Base-by-base conservation (phyloP, 2,888 invertebrate genomes). In the Agrotis ipsilon region DNA sequence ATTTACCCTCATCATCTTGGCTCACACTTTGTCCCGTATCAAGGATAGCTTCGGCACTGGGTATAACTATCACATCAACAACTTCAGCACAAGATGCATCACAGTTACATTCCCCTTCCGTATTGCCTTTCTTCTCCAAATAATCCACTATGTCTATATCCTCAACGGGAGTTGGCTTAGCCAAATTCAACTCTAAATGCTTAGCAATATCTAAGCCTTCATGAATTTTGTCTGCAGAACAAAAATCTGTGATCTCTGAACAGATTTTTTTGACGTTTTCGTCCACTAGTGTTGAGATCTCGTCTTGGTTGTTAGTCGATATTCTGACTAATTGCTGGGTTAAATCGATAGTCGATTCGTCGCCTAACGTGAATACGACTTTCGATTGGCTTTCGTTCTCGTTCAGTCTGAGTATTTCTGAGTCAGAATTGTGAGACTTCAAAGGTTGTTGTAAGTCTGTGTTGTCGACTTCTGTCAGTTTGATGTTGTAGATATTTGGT, bases 401-500 rank as follows among this genome's bases (percentile, higher is more conserved):
- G 9, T 82, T 74, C 9, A 90, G 82, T 76, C 87, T 88, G 11
- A 89, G 88, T 78, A 96, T 93, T 88, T 96, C 95, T 0, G 96
- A 93, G 61, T 96, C 96, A 0, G 96, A 96, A 45, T 89, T 92
- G 79, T 93, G 94, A 43, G 89, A 86, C 84, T 93, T 92, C 3
- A 92, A 73, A 18, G 79, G 82, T 4, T 81, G 78, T 1, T 83
- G 70, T 0, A 81, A 67, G 43, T 92, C 89, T 0, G 78, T 43
- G 14, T 81, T 61, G 66, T 87, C 85, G 1, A 73, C 85, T 65
- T 90, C 88, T 0, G 86, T 75, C 0, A 94, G 83, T 76, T 95
- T 94, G 86, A 93, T 92, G 74, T 94, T 92, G 86, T 95, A 96
- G 1, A 95, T 94, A 75, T 95, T 95, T 0, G 96, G 94, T 85